Conservation (phyloP, 2,888 invertebrate species). For the Eumacrocentrus americanus region DNA sequence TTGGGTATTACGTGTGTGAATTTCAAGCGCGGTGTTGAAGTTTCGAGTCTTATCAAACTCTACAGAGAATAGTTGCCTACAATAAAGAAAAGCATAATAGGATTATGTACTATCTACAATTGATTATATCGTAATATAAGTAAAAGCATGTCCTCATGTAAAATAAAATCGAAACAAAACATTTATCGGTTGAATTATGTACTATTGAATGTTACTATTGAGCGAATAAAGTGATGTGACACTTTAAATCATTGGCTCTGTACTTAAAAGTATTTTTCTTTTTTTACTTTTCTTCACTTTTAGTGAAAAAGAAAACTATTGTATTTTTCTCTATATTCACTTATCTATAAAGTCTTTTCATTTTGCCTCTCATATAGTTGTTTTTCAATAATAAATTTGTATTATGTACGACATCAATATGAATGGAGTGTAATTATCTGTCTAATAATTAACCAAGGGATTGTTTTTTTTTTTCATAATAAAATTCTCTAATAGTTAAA, state of each 20-base stretch:
- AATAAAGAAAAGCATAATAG: constrained; percentile 41
- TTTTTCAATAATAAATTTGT: background rate
- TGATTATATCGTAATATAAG: constrained; percentile 57
- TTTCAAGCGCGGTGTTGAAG: constrained; percentile 54
- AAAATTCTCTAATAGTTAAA: background rate
- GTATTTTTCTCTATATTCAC: background rate
- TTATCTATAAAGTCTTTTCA: background rate
- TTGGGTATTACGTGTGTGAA: constrained; percentile 53
- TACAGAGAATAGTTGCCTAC: constrained; percentile 58
- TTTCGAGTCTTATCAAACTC: constrained; percentile 59
- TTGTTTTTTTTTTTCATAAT: background rate
- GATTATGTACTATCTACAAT: constrained; percentile 51
- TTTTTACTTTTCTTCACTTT: too few relatives aligned
- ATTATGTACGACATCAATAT: background rate
- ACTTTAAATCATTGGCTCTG: constrained; percentile 53
- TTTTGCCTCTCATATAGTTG: background rate
- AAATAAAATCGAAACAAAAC: constrained; percentile 37
- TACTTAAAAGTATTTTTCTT: constrained; percentile 40
- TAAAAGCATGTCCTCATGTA: constrained; percentile 58
- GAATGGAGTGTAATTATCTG: background rate
- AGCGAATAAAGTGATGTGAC: constrained; percentile 60
- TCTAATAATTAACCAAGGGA: background rate
- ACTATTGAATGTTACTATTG: constrained; percentile 61
- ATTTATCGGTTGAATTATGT: constrained; percentile 60
- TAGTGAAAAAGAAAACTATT: too few relatives aligned